Percentiles rank a stretch among this genome's conserved stretches.
Conservation (phyloP, 1,140 invertebrate genomes). For the Drosophila miranda region DNA sequence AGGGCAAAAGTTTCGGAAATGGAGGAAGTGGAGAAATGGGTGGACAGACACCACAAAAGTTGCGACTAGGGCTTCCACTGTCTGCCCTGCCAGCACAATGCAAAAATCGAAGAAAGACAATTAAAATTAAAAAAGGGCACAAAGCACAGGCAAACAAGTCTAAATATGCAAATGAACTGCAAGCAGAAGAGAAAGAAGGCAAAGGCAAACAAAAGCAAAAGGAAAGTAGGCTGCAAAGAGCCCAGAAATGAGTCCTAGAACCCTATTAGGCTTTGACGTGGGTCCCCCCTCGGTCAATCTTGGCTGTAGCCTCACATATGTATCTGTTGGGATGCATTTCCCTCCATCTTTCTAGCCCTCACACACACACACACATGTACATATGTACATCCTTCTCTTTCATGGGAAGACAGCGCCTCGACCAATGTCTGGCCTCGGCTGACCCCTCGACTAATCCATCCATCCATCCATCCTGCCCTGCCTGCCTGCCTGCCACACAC, state of each 20-base stretch:
- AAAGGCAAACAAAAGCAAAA: conserved; percentile 37
- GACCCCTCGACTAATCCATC: conserved; percentile 56
- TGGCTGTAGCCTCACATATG: no score
- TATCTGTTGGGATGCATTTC: neutral
- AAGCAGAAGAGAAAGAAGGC: conserved; percentile 1
- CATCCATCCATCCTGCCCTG: conserved; percentile 12
- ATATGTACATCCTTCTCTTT: conserved; percentile 9
- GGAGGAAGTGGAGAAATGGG: neutral
- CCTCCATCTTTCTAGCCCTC: conserved; percentile 3
- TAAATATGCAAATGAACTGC: conserved; percentile 46
- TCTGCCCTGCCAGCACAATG: conserved; percentile 27
- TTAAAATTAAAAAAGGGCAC: conserved; percentile 67
- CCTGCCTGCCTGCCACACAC: conserved; percentile 23
- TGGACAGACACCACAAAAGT: no score
- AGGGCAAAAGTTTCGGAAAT: no score
- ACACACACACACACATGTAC: neutral
- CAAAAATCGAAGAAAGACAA: conserved; percentile 76
- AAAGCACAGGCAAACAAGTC: conserved; percentile 45
- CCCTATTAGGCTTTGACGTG: no score
- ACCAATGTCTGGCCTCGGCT: conserved; percentile 47
- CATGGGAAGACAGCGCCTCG: conserved; percentile 3
- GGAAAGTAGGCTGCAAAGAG: conserved; percentile 43
- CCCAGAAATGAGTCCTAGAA: no score
- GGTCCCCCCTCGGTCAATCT: neutral
- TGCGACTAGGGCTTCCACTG: no score